Percentiles rank a stretch among this genome's conserved stretches.
These are phyloP conservation scores for Ascaphus truei DNA, from an alignment of 2,113 vertebrate genomes.

Conservation along the genomic window DNA sequence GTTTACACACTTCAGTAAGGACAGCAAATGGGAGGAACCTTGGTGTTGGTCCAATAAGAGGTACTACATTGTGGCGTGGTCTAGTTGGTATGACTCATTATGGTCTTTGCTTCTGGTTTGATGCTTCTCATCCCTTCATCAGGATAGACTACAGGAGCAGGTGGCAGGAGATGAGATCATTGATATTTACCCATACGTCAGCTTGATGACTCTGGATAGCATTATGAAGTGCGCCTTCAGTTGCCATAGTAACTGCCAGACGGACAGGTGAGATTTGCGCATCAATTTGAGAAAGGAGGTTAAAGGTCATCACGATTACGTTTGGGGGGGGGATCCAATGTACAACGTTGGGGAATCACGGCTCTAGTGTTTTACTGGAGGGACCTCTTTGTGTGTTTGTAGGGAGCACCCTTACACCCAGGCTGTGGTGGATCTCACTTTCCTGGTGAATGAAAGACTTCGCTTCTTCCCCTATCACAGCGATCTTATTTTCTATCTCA, in stretches of 20 bases:
- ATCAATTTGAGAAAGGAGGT: no score
- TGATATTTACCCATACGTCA: conserved; percentile 70
- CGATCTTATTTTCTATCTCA: conserved; percentile 72
- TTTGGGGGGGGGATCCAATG: no score
- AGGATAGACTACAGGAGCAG: neutral
- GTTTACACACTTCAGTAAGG: no score
- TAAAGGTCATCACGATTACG: no score
- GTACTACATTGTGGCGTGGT: no score
- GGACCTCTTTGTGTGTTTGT: conserved; percentile 22
- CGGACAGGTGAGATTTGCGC: conserved; percentile 65
- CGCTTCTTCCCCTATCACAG: conserved; percentile 69
- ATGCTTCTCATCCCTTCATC: no score
- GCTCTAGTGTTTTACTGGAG: neutral
- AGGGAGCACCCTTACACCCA: conserved; percentile 74
- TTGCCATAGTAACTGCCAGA: conserved; percentile 68
- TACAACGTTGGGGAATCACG: no score
- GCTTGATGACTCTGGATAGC: conserved; percentile 84
- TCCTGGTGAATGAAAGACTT: conserved; percentile 54
- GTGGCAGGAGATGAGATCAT: neutral
- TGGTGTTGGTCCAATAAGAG: no score
- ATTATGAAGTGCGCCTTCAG: conserved; percentile 88
- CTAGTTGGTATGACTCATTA: no score
- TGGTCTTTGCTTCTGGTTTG: no score
- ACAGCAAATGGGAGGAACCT: no score
- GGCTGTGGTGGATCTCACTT: conserved; percentile 72